phyloP scores from a whole-genome alignment of 2,888 invertebrate genomes.

The Tiphia femorata region DNA sequence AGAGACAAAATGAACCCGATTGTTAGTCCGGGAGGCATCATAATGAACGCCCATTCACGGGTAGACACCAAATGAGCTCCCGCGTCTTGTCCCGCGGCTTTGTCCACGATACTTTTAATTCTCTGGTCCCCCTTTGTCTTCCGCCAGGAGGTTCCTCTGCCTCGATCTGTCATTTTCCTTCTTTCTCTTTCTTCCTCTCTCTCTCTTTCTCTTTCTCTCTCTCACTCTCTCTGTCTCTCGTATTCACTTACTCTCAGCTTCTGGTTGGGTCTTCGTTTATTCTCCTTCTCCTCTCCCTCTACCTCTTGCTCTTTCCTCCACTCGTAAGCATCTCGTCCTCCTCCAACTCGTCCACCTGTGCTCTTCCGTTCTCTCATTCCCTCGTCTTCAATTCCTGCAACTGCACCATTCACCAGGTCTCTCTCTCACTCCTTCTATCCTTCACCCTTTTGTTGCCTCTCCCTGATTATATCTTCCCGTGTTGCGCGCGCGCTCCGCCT shows the following conservation, averaged over 20 bases:
- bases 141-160: constrained; percentile 30
- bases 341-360: background rate
- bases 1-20: constrained; percentile 68
- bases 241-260: too few species aligned
- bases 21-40: constrained; percentile 66
- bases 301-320: too few species aligned
- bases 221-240: background rate
- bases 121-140: constrained; percentile 56
- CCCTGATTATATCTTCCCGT: too few species aligned
- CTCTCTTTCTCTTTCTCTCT: background rate
- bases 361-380: background rate
- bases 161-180: constrained; percentile 19
- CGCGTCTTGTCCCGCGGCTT: constrained; percentile 61
- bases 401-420: too few species aligned
- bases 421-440: background rate
- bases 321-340: background rate
- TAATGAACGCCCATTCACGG: constrained; percentile 66
- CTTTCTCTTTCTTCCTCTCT: constrained; percentile 1
- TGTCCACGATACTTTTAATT: constrained; percentile 66
- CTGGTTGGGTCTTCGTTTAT: too few species aligned
- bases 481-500: too few species aligned
- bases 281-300: background rate
- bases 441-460: background rate
- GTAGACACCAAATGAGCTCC: constrained; percentile 67
- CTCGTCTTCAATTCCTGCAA: background rate